Percentiles rank a stretch among this genome's conserved stretches.
These are phyloP conservation scores for Caenorhabditis drosophilae DNA, from an alignment of 2,888 invertebrate genomes.

Conservation along the genomic window DNA sequence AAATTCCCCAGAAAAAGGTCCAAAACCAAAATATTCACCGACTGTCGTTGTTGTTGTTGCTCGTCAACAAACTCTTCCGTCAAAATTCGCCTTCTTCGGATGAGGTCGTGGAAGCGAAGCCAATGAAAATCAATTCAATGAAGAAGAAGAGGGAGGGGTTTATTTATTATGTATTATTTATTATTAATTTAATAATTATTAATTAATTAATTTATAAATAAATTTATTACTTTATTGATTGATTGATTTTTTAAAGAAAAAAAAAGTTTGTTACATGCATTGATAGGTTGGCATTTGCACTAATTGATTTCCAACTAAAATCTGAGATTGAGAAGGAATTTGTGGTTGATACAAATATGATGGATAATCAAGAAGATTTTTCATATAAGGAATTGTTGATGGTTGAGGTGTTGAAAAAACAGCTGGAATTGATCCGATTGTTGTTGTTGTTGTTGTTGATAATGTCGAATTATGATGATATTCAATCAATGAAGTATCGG, in stretches of 20 bases:
- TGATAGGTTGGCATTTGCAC: conserved; percentile 30
- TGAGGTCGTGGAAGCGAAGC: too few relatives aligned
- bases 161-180: too few relatives aligned
- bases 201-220: not conserved
- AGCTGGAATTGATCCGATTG: conserved; percentile 10
- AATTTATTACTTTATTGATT: not conserved
- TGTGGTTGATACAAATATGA: conserved; percentile 7
- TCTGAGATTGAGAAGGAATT: conserved; percentile 6
- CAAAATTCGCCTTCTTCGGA: too few relatives aligned
- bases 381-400: conserved; percentile 39
- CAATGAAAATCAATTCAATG: too few relatives aligned
- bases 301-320: conserved; percentile 24
- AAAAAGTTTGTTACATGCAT: conserved; percentile 20
- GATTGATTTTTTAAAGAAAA: not conserved
- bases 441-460: not conserved
- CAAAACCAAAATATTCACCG: too few relatives aligned
- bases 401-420: conserved; percentile 19
- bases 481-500: not conserved
- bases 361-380: conserved; percentile 42
- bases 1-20: too few relatives aligned
- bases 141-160: too few relatives aligned
- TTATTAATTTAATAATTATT: too few relatives aligned
- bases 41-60: too few relatives aligned
- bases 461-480: not conserved
- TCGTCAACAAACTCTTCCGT: too few relatives aligned